Conservation (phyloP, 2,113 vertebrate genomes). For the Perognathus longimembris region DNA sequence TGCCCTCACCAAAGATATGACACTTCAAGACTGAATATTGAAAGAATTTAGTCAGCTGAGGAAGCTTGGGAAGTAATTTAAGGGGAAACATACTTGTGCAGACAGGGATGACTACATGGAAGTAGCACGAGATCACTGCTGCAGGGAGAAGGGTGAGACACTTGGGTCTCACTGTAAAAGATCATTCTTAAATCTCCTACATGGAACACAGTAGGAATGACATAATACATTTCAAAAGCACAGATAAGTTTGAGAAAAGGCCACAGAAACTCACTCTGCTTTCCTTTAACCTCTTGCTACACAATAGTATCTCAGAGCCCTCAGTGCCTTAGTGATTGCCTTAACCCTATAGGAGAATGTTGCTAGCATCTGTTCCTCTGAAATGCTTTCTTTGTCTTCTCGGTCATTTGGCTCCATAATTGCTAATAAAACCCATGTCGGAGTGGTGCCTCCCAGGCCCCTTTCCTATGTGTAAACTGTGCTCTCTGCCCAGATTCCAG, state of each 20-base stretch:
- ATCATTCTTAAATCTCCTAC: neutral
- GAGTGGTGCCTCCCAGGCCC: neutral
- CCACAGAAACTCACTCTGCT: neutral
- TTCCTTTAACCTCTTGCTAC: neutral
- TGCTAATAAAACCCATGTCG: slow-evolving; percentile 13
- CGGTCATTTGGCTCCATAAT: neutral
- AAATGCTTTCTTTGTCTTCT: neutral
- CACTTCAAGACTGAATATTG: neutral
- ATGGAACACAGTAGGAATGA: neutral
- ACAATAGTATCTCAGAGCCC: neutral
- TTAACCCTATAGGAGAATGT: neutral
- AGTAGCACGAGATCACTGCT: too few species aligned
- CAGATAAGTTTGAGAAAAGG: neutral
- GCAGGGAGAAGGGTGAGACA: neutral
- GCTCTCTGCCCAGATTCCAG: neutral
- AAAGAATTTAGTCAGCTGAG: neutral
- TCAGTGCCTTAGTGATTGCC: neutral
- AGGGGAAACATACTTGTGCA: neutral
- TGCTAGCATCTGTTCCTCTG: slow-evolving; percentile 23
- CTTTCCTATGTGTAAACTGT: neutral
- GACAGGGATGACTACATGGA: neutral
- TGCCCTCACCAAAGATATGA: neutral
- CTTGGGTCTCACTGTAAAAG: neutral
- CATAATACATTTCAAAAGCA: neutral
- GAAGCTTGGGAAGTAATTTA: neutral